Base-by-base conservation (phyloP, 2,797 vertebrate species). In the Onychomys torridus region DNA sequence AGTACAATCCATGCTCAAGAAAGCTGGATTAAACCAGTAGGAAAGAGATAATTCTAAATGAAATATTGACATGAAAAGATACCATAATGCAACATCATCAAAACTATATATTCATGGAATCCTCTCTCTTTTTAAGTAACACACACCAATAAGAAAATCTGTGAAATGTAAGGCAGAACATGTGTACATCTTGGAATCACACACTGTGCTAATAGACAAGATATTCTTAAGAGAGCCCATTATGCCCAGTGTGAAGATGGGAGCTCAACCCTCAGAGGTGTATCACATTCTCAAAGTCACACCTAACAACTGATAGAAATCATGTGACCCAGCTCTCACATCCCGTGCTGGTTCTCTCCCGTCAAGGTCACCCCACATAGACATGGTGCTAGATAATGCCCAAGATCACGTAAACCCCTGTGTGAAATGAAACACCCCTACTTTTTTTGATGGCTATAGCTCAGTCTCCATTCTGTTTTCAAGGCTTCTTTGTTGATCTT, bases 1-100 rank as follows among this genome's bases (percentile, higher is more conserved):
- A 78, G 16, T 88, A 97, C 77, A 93, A 94, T 92, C 65, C 27
- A 37, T 71, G 75, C 52, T 91, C 89, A 79, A 95, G 76, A 84
- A 97, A 96, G 63, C 79, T 59, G 40, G 55, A 92, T 85, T 92
- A 95, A 96, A 87, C 78, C 90, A 86, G 63, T 77, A 96, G 61
- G 37, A 57, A 96, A 96, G 87, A 94, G 37, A 21, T 90, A 52
- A 94, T 96, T 97, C 88, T 76, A 94, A 95, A 95, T 87, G 76
- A 97, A 97, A 94, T 95, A 71, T 78, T 96, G 55, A 49, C 29
- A 71, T 86, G 59, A 40, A 91, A 94, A 96, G 59, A 90, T 69
- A 89, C 21, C 49, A 2, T 86, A 69, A 87, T 34, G 90, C 37
- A 61, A 96, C 32, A 77, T 25, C n/a, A 78, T 95, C 94, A 89